Base-by-base conservation (phyloP, 1,140 invertebrate genomes). In the Aphaenogaster ashmeadi region DNA sequence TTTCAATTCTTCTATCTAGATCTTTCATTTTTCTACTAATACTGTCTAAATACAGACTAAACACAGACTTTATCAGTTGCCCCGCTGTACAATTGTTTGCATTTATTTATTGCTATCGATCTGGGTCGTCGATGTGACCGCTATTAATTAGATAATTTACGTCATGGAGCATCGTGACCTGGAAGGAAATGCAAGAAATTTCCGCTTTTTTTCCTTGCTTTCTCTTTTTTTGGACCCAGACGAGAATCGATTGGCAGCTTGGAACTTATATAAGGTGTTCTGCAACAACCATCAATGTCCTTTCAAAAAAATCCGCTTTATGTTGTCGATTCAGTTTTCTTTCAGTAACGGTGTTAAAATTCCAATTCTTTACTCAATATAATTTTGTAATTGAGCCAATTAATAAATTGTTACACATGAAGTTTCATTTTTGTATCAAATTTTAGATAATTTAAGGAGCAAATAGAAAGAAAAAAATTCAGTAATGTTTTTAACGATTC, bases 221-320 rank as follows among this genome's bases (percentile, higher is more conserved):
- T 38, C 44, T 78, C 75, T 88, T 71, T 87, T 90, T 92, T 93
- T 93, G 91, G 90, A 93, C 91, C 87, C 92, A 90, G 91, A 89
- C 74, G 79, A 92, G 88, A 89, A 87, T 86, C 87, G 91, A 94
- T 95, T 94, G 93, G 93, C 94, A 92, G 94, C 91, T 92, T 93
- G 91, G 93, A 94, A 92, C 84, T 92, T 89, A 74, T 87, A 90
- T 88, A 91, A 36, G 27, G 9, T 81, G 36, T 54, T 13, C 64
- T n/a, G 50, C 13, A 71, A 81, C 78, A 81, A 81, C 64, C 50
- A 52, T 69, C 5, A 41, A 66, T 79, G 47, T 47, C 13, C 6
- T 36, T 50, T 21, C 27, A 64, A 77, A 77, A 58, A 77, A 58
- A 50, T 21, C 33, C 21, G 3, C n/a, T 33, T 33, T 21, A 27